Evolutionary conservation across 1,140 invertebrate species (phyloP), one percentile per base, ranked within the genome.

Genomic region (Cherax quadricarinatus): DNA sequence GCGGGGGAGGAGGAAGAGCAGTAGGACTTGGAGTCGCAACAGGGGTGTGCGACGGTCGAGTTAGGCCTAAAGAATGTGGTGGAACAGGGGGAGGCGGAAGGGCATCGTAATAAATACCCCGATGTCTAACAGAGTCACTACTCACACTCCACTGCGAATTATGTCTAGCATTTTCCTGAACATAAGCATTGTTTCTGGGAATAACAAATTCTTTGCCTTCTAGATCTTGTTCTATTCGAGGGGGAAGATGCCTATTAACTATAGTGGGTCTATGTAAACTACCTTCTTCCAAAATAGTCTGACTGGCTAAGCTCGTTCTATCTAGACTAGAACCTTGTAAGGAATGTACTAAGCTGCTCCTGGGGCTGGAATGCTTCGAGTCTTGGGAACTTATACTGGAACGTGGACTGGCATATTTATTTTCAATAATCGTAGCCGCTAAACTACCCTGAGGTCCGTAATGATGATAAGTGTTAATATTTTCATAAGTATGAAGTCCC

Each of bases 131-230:
- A 5, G 86, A 88, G 80, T 92, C 91, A 88, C 91, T 86, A 75
- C 62, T 92, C 60, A 93, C 89, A 88, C 85, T 93, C 93, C 93
- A 94, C 79, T 94, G 91, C 6, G 92, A 88, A 93, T 86, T 90
- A 80, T 89, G 93, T 30, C 88, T 49, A 14, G 85, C 83, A 79
- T 93, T 92, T 92, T 93, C 92, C 73, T 94, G 85, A 41, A 95
- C 86, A 83, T 96, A 96, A 92, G 97, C 96, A 66, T 97, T 96
- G 94, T 97, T 97, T 95, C 97, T 97, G 94, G 96, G 48, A 96
- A 95, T 94, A 96, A 96, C 86, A 96, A 96, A 0, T 95, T 96
- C 14, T 95, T 96, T 82, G 95, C 94, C 93, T 96, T 96, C 93
- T 24, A 94, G 88, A 87, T 94, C 93, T 82, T 94, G 93, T 90